Conservation (phyloP, 2,113 vertebrate genomes). For the Dasyprocta punctata region DNA sequence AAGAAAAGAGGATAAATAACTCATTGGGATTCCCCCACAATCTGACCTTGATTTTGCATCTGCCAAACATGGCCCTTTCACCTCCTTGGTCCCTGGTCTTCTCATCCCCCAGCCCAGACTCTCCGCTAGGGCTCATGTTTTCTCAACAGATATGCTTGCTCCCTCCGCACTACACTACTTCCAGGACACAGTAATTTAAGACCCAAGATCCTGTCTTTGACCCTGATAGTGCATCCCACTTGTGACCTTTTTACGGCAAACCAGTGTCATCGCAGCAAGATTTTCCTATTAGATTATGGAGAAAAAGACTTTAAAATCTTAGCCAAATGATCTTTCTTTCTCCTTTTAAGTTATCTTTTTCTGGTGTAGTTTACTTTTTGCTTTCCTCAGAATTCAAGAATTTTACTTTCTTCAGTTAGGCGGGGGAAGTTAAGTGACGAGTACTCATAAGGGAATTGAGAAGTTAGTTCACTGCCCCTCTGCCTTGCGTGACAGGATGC, state of each 20-base stretch:
- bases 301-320: background rate
- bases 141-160: background rate
- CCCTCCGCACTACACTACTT: no score
- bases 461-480: background rate
- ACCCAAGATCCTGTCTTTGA: background rate
- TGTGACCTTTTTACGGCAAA: background rate
- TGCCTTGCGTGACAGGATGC: conserved; percentile 56
- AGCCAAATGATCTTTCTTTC: background rate
- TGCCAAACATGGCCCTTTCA: rapidly evolving
- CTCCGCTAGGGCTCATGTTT: background rate
- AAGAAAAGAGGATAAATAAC: background rate
- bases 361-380: background rate
- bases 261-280: background rate
- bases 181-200: rapidly evolving
- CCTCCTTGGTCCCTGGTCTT: background rate
- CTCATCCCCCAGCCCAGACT: background rate
- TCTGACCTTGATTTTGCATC: background rate
- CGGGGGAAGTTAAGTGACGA: background rate
- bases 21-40: background rate
- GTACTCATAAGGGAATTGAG: background rate
- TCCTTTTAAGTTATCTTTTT: background rate
- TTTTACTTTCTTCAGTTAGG: background rate
- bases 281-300: background rate
- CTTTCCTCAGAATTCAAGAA: background rate
- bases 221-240: background rate